Conservation (phyloP, 2,888 invertebrate species). For the Adelognathus sp. region DNA sequence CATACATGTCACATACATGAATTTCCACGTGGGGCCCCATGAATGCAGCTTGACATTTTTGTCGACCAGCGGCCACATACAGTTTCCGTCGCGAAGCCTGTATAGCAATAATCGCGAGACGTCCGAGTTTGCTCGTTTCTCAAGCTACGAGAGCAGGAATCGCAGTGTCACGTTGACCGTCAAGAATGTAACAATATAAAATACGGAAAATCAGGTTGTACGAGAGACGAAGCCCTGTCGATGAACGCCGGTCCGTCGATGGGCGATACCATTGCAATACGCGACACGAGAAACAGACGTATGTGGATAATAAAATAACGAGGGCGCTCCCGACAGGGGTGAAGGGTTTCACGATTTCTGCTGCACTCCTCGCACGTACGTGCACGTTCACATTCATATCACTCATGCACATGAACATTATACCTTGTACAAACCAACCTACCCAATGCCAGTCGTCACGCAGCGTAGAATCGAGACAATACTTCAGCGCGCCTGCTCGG, state of each 20-base stretch:
- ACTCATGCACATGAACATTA: background rate
- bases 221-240: slow-evolving; percentile 18
- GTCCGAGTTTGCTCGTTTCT: background rate
- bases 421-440: background rate
- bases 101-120: slow-evolving; percentile 1
- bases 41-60: background rate
- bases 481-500: slow-evolving; percentile 16
- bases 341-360: slow-evolving; percentile 54
- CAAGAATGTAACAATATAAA: slow-evolving; percentile 32
- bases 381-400: background rate
- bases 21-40: background rate
- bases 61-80: background rate
- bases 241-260: slow-evolving; percentile 44
- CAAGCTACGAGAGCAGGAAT: background rate
- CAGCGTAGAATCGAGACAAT: slow-evolving; percentile 42
- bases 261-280: background rate
- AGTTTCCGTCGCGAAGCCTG: background rate
- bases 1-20: background rate
- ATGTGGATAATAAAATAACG: slow-evolving; percentile 56
- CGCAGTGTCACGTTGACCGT: background rate
- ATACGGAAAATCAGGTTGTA: slow-evolving; percentile 17
- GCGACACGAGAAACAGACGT: slow-evolving; percentile 15
- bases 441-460: slow-evolving; percentile 42
- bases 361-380: slow-evolving; percentile 1
- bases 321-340: slow-evolving; percentile 26